Base-by-base conservation (phyloP, 2,888 invertebrate genomes). In the Spilosoma lubricipeda region DNA sequence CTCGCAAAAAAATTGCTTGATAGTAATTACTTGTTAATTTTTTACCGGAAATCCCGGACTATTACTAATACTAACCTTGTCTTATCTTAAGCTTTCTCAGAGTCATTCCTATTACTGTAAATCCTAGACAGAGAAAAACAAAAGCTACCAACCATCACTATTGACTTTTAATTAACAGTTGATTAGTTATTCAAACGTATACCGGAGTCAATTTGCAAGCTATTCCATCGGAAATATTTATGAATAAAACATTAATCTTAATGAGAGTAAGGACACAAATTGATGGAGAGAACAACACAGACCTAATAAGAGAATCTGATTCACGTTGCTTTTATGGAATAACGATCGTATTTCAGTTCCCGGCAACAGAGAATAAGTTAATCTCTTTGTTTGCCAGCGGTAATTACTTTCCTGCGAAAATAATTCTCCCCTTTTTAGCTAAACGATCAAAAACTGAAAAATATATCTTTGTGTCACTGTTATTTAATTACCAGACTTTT, bases 241-340 rank as follows among this genome's bases (percentile, higher is more conserved):
- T 81, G 86, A 85, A 86, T 82, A 82, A 80, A 82, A 79, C 85
- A 85, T 83, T 81, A 81, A 82, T 79, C 85, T 80, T 81, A 83
- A 86, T 85, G 80, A 85, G 84, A 80, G 80, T 82, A 87, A 84
- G 79, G 85, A 85, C 83, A 81, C 82, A 85, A 86, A 85, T 87
- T 85, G 87, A 88, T 87, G 83, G 79, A 79, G 80, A 80, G 77
- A 83, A 86, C 81, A 82, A 80, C 78, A 76, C 82, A 80, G 85
- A 81, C 82, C 80, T 86, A 86, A 88, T 89, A 88, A 85, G 87
- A 85, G 88, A 88, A 86, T 86, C 84, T 82, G 86, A 88, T 88
- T 84, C 85, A 82, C 83, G 84, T 83, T 83, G 82, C 85, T 83
- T 87, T 87, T 87, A 87, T 87, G 80, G 84, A 84, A 84, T 85